Evolutionary conservation across 2,113 vertebrate genomes (phyloP).

Genomic region (Nanorana parkeri): DNA sequence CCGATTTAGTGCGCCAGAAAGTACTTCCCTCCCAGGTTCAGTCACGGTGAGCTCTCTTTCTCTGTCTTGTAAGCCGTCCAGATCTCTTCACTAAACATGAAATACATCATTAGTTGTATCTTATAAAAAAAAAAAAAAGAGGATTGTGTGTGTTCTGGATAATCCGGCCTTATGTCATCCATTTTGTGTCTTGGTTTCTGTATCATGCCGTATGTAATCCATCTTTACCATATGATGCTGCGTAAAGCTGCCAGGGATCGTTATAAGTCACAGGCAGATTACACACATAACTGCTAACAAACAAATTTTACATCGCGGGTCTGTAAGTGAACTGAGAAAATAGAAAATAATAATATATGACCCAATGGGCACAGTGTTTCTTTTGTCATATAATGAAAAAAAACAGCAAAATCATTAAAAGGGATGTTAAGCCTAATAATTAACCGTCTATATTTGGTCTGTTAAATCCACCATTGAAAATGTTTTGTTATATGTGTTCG

Average conservation of each 20-base stretch:
- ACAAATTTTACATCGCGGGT: no score
- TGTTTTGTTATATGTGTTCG: no score
- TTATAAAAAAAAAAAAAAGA: background rate
- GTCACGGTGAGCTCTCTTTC: constrained; percentile 79
- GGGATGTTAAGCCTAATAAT: no score
- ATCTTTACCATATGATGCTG: background rate
- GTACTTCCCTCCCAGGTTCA: constrained; percentile 84
- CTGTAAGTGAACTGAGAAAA: no score
- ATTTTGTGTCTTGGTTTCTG: constrained; percentile 14
- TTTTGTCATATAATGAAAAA: no score
- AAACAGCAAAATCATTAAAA: no score
- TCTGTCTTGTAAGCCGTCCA: background rate
- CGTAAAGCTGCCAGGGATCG: background rate
- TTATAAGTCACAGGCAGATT: no score
- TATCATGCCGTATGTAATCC: constrained; percentile 9
- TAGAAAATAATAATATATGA: no score
- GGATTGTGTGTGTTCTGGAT: constrained; percentile 14
- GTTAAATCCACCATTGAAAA: no score
- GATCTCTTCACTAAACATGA: constrained; percentile 15
- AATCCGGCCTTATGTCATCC: constrained; percentile 20
- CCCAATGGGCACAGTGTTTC: no score
- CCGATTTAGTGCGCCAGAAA: constrained; percentile 91
- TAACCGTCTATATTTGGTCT: no score
- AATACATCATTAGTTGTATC: constrained; percentile 24
- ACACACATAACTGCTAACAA: no score